These are phyloP conservation scores for Drosophila phalerata DNA, from an alignment of 2,888 invertebrate species.

Conservation along the genomic window DNA sequence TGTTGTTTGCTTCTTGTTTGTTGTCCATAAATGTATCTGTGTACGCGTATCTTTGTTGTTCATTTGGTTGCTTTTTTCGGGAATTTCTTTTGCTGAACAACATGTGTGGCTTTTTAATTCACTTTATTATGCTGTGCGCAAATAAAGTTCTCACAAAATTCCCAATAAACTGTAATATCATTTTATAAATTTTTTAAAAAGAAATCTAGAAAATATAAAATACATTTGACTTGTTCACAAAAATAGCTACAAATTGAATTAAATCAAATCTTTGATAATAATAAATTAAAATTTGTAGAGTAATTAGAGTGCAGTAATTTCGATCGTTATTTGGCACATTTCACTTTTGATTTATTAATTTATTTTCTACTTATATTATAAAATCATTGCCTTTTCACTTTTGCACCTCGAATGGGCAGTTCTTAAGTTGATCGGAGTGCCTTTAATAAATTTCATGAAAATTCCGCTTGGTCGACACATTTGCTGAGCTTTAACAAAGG, in stretches of 20 bases:
- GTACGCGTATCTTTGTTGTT: conserved; percentile 13
- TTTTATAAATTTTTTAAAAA: neutral
- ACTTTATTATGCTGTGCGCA: conserved; percentile 59
- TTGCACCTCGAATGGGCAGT: conserved; percentile 63
- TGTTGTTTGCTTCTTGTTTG: conserved; percentile 32
- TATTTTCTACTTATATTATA: neutral
- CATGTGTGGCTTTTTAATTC: conserved; percentile 81
- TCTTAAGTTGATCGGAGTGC: conserved; percentile 22
- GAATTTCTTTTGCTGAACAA: conserved; percentile 54
- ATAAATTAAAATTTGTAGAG: no score
- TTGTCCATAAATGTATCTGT: conserved; percentile 52
- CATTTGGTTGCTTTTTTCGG: conserved; percentile 21
- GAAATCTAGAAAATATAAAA: neutral
- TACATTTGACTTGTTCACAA: no score
- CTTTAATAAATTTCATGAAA: conserved; percentile 65
- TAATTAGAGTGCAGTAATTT: neutral
- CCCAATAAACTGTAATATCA: neutral
- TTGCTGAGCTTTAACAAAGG: conserved; percentile 75
- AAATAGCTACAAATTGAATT: no score
- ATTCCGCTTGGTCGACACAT: conserved; percentile 66
- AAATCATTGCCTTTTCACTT: conserved; percentile 39
- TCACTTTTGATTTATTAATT: conserved; percentile 5
- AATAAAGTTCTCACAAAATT: conserved; percentile 46
- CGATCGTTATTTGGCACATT: neutral
- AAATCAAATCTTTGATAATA: no score